Base-by-base conservation (phyloP, 92 coral and sea anemone genomes). In the Scolanthus callimorphus region DNA sequence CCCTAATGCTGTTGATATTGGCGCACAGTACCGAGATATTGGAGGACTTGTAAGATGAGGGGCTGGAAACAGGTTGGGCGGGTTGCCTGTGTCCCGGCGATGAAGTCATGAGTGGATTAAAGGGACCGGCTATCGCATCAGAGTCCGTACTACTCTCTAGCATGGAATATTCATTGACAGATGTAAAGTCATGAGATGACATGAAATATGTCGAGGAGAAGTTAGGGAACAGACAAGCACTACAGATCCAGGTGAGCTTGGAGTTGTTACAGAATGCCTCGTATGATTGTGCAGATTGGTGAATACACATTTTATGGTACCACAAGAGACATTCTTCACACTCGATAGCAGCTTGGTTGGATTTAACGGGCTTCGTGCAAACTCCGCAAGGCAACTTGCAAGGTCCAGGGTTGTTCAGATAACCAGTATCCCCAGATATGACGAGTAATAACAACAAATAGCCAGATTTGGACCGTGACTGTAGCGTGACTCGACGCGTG, bases 261-360 rank as follows among this genome's bases (percentile, higher is more conserved):
- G 55, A 60, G 29, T 60, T 60, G 27, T 60, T 60, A 28, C 30
- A 37, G 52, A 60, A 60, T 1, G 67, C 67, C 30, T 60, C 67
- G 17, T 60, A 44, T 25, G 41, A 34, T 34, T 34, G 41, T 15
- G 41, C 15, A 34, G 41, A 34, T 34, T 34, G 41, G 41, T 34
- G 15, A 34, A 34, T 34, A 34, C 77, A 70, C 39, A 57, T 70
- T n/a, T 29, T 27, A 39, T 71, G 78, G 57, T 71, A 46, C 78
- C 69, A 71, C 15, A 59, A 39, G 49, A 43, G 44, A 50, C 77
- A 70, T 15, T 20, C 47, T 49, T 70, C 52, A 24, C 77, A 70
- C 37, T 70, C 45, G 17, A 70, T 27, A 11, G 57, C 68, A 9
- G 48, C 48, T 29, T 70, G 68, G 31, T 70, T 48, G 9, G 78